These are phyloP conservation scores for Nesometra sesokonis DNA, from an alignment of 35 echinoderm and acorn worm genomes.

Conservation along the genomic window DNA sequence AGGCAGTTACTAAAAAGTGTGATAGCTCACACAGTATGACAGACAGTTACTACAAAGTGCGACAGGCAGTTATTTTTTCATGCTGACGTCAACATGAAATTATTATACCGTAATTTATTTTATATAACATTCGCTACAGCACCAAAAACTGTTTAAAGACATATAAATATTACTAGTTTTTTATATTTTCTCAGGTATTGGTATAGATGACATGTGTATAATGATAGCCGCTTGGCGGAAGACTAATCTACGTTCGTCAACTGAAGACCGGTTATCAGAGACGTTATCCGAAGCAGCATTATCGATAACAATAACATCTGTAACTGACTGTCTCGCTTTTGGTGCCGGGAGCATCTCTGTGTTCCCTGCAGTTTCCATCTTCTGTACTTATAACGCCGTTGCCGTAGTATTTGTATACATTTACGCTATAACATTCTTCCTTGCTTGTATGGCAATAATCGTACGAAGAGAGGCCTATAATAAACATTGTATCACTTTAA, in stretches of 20 bases:
- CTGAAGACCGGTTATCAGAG: constrained; percentile 65
- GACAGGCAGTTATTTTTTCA: too few relatives aligned
- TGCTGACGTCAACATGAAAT: too few relatives aligned
- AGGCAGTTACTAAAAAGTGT: too few relatives aligned
- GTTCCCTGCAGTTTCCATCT: constrained; percentile 67
- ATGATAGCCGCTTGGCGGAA: constrained; percentile 91
- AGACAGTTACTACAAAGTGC: too few relatives aligned
- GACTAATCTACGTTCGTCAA: constrained; percentile 25
- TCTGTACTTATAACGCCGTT: constrained; percentile 69
- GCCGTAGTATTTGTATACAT: constrained; percentile 70
- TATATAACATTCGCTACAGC: too few relatives aligned
- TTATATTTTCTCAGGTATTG: constrained; percentile 43
- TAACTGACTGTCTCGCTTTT: constrained; percentile 80
- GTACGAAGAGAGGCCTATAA: constrained; percentile 55
- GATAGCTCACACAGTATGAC: too few relatives aligned
- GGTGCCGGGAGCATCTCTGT: constrained; percentile 59
- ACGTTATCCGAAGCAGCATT: constrained; percentile 72
- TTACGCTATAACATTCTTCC: constrained; percentile 86
- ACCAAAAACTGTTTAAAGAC: too few relatives aligned
- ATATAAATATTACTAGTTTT: neutral
- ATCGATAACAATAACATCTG: constrained; percentile 93
- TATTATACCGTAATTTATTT: too few relatives aligned
- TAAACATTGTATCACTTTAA: constrained; percentile 57
- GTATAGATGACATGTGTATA: constrained; percentile 92
- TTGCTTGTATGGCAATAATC: constrained; percentile 65